Base-by-base conservation (phyloP, 2,888 invertebrate genomes). In the Adelognathus sp. region DNA sequence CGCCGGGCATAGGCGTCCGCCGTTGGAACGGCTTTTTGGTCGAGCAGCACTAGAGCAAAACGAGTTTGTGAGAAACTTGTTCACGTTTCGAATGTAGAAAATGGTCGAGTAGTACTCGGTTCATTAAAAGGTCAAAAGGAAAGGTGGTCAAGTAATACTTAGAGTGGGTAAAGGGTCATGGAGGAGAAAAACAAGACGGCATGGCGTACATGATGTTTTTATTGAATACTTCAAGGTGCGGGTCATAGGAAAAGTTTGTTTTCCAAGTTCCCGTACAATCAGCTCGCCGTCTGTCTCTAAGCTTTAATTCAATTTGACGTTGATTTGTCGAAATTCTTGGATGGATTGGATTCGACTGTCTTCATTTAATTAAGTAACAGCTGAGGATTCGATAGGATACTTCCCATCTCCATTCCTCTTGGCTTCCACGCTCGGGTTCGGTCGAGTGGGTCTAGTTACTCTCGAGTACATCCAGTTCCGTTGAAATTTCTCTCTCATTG, bases 331-430 rank as follows among this genome's bases (percentile, higher is more conserved):
- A 58, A 46, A 60, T 33, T 44, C 33, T 33, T 33, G 33, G 11
- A 16, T 70, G 46, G 24, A 58, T 70, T 70, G 52, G 36, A 36
- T 27, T 66, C 33, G 9, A 33, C 27, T 21, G 52, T 66, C 36
- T 70, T 31, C 16, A 60, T 70, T 50, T 70, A 69, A 69, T 69
- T 69, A 56, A 56, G 56, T 31, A 69, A 69, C 56, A 44, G 31
- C 36, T 41, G 36, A 56, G 31, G 44, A 69, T 70, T 5, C 36
- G 24, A 21, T 36, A 50, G 58, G 18, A 21, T 33, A 33, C 18
- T 44, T 33, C 33, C 31, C 27, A n/a, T 46, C 14, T 33, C 69
- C 18, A 27, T 29, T 33, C 21, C 54, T 44, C 61, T 31, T 73
- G 66, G 39, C 54, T 67, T 66, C 50, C 27, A 33, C 27, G 52